Evolutionary conservation across 2,888 invertebrate genomes (phyloP), one percentile per base, ranked within the genome.

Genomic region (Lepidocyrtinus sp.): DNA sequence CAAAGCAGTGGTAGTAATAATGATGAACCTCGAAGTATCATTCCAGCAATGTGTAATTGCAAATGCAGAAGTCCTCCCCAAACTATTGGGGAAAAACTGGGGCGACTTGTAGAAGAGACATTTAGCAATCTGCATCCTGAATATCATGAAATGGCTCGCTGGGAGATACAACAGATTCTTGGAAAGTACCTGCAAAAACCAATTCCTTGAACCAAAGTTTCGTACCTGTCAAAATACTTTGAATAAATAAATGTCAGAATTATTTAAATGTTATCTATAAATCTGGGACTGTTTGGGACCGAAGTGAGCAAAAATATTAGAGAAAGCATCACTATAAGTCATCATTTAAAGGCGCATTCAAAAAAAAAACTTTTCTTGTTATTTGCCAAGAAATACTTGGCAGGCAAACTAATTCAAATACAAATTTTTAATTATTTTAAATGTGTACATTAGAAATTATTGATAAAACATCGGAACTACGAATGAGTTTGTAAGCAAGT

Each of bases 141-240:
- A 19, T 83, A 83, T 65, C 83, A 83, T 46, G 83, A 83, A 27
- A 79, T 82, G 82, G 79, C 82, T 5, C 62, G 78, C 7, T 80
- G 74, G 68, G 83, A 83, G 77, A 80, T 83, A 21, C 82, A 82
- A 21, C 83, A 83, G 46, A 45, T 82, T 55, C 67, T 83, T 63
- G 83, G 83, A 59, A 83, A 83, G 59, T 83, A 82, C 61, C 75
- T 83, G 27, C 83, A 83, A 24, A 83, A 83, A 61, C 83, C 83
- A 24, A 63, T 82, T 64, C 83, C 83, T 2, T 81, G 63, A 78
- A 62, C 63, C 19, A 68, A 68, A 59, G 17, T n/a, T 19, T 59
- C n/a, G 15, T 9, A 46, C 21, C n/a, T 26, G 64, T 19, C 36
- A 36, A 12, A 36, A 36, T 36, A 36, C 12, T n/a, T n/a, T n/a